Evolutionary conservation across 1,140 invertebrate genomes (phyloP).

Genomic region (Cephus cinctus): DNA sequence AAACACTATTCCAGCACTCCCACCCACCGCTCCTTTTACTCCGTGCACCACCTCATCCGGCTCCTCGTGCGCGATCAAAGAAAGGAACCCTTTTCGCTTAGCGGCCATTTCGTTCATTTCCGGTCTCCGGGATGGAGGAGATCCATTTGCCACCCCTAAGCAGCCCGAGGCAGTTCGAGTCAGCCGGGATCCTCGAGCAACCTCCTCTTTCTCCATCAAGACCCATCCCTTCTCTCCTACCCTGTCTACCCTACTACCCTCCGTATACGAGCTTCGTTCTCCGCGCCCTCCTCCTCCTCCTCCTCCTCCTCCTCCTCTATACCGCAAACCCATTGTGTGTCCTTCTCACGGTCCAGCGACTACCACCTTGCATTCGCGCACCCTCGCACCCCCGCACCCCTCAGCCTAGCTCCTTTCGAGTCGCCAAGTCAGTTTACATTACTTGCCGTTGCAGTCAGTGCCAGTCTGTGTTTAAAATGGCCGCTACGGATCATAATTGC

Average conservation of each 20-base stretch:
- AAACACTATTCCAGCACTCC: no score
- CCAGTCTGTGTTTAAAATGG: slow-evolving; percentile 35
- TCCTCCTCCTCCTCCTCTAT: not conserved
- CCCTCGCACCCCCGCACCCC: no score
- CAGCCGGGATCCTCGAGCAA: no score
- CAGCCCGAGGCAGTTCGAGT: no score
- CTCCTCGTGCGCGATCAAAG: slow-evolving; percentile 38
- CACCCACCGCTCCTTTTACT: no score
- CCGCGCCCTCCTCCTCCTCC: not conserved
- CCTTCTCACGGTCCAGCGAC: no score
- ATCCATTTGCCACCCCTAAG: slow-evolving; percentile 48
- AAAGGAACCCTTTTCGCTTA: slow-evolving; percentile 49
- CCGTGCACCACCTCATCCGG: not conserved
- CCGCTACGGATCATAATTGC: slow-evolving; percentile 46
- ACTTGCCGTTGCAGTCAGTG: slow-evolving; percentile 21
- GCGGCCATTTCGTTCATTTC: slow-evolving; percentile 56
- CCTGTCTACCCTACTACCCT: not conserved
- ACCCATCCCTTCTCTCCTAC: slow-evolving; percentile 27
- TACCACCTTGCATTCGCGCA: no score
- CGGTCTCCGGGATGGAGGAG: slow-evolving; percentile 39
- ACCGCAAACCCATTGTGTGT: no score
- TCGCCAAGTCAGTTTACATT: slow-evolving; percentile 46
- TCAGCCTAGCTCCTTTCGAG: slow-evolving; percentile 30
- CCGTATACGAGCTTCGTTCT: no score
- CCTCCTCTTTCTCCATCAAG: slow-evolving; percentile 40